Evolutionary conservation across 1,140 invertebrate genomes (phyloP).

Genomic region (Drosophila insularis): DNA sequence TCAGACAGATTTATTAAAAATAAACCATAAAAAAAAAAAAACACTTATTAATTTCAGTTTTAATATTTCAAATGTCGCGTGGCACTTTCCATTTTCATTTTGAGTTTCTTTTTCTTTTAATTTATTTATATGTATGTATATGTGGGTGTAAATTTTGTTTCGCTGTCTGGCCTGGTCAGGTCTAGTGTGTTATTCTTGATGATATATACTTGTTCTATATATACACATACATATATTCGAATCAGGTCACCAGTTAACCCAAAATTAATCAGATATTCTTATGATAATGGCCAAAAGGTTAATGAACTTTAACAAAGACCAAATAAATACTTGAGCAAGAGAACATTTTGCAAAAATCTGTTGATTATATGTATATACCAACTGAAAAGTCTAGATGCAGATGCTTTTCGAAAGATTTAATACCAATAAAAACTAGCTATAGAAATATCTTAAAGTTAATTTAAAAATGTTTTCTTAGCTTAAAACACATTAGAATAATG

Average conservation of each 20-base stretch:
- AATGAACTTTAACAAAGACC: constrained; percentile 3
- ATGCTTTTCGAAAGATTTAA: too few species aligned
- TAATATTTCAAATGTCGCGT: background rate
- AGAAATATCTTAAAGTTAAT: too few species aligned
- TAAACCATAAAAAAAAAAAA: background rate
- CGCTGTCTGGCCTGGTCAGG: background rate
- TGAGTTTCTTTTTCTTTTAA: too few species aligned
- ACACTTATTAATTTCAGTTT: background rate
- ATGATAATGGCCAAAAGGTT: background rate
- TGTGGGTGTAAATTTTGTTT: background rate
- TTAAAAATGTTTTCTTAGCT: too few species aligned
- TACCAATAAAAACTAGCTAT: too few species aligned
- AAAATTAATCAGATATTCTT: background rate
- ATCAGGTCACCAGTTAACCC: constrained; percentile 2
- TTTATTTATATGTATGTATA: background rate
- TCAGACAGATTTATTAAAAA: constrained; percentile 31
- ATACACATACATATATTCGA: background rate
- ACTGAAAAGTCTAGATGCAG: too few species aligned
- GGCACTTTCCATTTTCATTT: background rate
- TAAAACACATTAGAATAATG: too few species aligned
- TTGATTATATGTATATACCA: too few species aligned
- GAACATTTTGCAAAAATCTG: background rate
- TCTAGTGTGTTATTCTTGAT: background rate
- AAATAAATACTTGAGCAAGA: background rate
- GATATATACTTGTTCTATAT: background rate